These are phyloP conservation scores for Coenonympha glycerion DNA, from an alignment of 2,888 invertebrate genomes.

Conservation along the genomic window DNA sequence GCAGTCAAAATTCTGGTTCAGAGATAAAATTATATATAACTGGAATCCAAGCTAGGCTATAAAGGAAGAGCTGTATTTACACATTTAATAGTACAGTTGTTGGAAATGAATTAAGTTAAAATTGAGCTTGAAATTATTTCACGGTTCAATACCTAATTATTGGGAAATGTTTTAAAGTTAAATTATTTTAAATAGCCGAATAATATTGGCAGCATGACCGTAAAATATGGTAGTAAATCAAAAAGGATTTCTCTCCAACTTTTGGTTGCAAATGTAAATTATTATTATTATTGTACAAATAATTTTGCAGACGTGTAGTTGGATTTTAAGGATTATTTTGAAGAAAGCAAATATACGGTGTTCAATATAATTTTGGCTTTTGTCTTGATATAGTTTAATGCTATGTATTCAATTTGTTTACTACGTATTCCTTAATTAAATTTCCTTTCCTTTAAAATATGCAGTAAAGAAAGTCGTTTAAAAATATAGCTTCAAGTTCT, in stretches of 20 bases:
- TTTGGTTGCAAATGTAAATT: neutral
- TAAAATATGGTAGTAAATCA: slow-evolving; percentile 1
- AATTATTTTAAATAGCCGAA: slow-evolving; percentile 15
- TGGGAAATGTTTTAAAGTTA: slow-evolving; percentile 21
- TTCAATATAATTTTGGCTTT: too few species aligned
- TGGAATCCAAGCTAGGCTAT: too few species aligned
- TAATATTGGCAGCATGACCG: slow-evolving; percentile 2
- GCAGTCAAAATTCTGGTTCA: too few species aligned
- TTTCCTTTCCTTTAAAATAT: too few species aligned
- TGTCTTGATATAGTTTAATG: too few species aligned
- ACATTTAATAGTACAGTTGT: slow-evolving; percentile 1
- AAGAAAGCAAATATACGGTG: too few species aligned
- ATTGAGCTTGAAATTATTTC: slow-evolving; percentile 24
- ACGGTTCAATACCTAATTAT: slow-evolving; percentile 25
- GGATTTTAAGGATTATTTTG: too few species aligned
- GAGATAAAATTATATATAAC: too few species aligned
- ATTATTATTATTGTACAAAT: neutral
- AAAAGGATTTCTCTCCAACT: neutral
- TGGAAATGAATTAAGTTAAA: slow-evolving; percentile 22
- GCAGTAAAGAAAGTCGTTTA: too few species aligned
- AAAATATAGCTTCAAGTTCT: too few species aligned
- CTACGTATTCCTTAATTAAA: too few species aligned
- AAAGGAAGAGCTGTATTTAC: neutral
- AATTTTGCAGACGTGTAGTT: neutral
- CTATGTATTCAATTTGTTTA: too few species aligned